Conservation (phyloP, 2,888 invertebrate genomes). For the Ichneumon xanthorius region DNA sequence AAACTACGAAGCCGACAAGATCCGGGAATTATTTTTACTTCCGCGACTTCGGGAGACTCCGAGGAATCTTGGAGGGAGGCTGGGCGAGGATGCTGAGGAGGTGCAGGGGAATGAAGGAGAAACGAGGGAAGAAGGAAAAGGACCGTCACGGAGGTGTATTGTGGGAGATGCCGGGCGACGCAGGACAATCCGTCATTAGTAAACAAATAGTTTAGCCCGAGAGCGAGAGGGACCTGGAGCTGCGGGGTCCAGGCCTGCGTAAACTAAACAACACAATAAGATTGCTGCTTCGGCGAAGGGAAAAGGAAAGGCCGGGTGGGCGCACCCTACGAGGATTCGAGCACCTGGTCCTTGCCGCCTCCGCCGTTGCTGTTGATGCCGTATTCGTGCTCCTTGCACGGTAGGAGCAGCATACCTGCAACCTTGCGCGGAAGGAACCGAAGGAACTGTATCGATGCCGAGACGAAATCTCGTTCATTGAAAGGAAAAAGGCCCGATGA, state of each 20-base stretch:
- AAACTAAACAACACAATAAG: constrained; percentile 82
- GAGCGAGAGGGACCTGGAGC: constrained; percentile 42
- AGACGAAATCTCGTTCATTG: constrained; percentile 35
- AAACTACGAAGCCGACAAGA: neutral
- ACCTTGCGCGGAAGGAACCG: constrained; percentile 45
- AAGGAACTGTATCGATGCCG: constrained; percentile 37
- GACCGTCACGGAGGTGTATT: constrained; percentile 52
- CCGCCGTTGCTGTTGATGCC: constrained; percentile 47
- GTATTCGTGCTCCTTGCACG: constrained; percentile 23
- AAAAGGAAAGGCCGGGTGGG: constrained; percentile 74
- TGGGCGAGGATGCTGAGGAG: constrained; percentile 18
- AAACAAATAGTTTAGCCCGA: constrained; percentile 81
- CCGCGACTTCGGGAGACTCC: constrained; percentile 22
- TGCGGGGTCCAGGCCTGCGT: constrained; percentile 76
- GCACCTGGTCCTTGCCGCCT: constrained; percentile 69
- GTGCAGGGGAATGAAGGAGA: constrained; percentile 16
- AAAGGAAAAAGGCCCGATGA: constrained; percentile 52
- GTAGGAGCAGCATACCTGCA: constrained; percentile 54
- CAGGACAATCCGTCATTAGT: constrained; percentile 82
- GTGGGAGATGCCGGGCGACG: constrained; percentile 56
- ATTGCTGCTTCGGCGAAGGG: constrained; percentile 54
- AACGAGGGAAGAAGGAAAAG: constrained; percentile 49
- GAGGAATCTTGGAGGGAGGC: constrained; percentile 3
- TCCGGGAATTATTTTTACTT: constrained; percentile 37
- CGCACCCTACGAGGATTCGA: constrained; percentile 63